Base-by-base conservation (phyloP, 2,113 vertebrate species). In the Pongo abelii region DNA sequence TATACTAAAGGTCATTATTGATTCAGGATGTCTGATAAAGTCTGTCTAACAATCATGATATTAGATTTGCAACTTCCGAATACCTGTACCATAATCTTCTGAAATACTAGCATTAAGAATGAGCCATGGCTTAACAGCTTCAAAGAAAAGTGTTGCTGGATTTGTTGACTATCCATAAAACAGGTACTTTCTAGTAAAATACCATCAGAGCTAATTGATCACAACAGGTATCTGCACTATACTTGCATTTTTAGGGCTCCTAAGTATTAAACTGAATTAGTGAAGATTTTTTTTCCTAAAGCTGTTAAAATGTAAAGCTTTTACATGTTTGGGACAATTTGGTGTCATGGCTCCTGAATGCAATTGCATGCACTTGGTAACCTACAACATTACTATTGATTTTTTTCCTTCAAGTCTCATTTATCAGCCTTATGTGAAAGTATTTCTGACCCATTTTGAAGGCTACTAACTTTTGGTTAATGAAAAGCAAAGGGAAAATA, bases 121-220 rank as follows among this genome's bases (percentile, higher is more conserved):
- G 27, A 70, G 35, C 20, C 9, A 84, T 79, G 9, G 38, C 30
- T 84, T 84, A 92, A 87, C 2, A 89, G 27, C 18, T 83, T 93
- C 48, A 75, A 85, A 75, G 32, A 90, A 77, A 89, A 91, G 13
- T 48, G 16, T 91, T 93, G 38, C 13, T 48, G 93, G 25, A 93
- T 81, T 46, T 96, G n/a, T 61, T 93, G 46, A 61, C 95, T 96
- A 89, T 96, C 95, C 86, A 92, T 67, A 95, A 94, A 89, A 25
- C 5, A 77, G 75, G n/a, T 4, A 50, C n/a, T 85, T 95, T 85
- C 57, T 74, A 10, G 13, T 46, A 72, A 90, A 92, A 84, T 81
- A 64, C 9, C 50, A 72, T 81, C 57, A 90, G 48, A 79, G 43
- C 0, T 92, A 95, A 91, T 46, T 78, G 48, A 94, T 85, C 46